Percentiles rank a stretch among this genome's conserved stretches.
Evolutionary conservation across 2,888 invertebrate species (phyloP).

Genomic region (Orgyia antiqua): DNA sequence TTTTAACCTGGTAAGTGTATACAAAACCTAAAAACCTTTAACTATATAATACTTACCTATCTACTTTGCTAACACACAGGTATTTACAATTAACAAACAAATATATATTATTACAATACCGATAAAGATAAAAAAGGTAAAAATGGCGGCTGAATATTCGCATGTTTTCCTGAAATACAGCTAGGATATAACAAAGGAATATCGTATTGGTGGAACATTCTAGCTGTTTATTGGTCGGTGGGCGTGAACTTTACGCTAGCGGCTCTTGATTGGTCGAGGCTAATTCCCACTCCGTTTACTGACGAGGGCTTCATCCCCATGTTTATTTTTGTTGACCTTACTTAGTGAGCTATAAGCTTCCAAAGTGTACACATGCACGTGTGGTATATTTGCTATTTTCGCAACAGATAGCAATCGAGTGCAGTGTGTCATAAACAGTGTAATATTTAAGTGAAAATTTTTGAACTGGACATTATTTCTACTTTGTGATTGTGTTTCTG

Average conservation of each 20-base stretch:
- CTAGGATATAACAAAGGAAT: conserved; percentile 25
- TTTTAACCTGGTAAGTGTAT: too few relatives aligned
- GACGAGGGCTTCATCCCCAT: conserved; percentile 67
- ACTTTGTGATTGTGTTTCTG: conserved; percentile 43
- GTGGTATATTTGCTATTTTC: conserved; percentile 13
- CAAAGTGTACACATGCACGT: conserved; percentile 41
- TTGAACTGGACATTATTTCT: conserved; percentile 22
- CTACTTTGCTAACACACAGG: too few relatives aligned
- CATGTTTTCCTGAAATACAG: conserved; percentile 57
- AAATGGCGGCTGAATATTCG: conserved; percentile 48
- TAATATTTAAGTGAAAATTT: too few relatives aligned
- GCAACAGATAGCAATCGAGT: conserved; percentile 14
- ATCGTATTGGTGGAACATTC: conserved; percentile 42
- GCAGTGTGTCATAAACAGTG: conserved; percentile 40
- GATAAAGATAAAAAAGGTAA: too few relatives aligned
- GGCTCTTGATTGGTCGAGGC: conserved; percentile 39
- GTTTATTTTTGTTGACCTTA: conserved; percentile 71
- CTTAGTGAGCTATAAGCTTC: conserved; percentile 69
- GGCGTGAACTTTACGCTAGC: conserved; percentile 42
- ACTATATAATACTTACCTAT: too few relatives aligned
- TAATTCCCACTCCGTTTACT: conserved; percentile 35
- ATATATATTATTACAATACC: too few relatives aligned
- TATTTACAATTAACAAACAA: too few relatives aligned
- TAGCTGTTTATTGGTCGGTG: conserved; percentile 47
- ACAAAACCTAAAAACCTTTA: too few relatives aligned